Evolutionary conservation across 1,140 invertebrate genomes (phyloP).

Genomic region (Sycophaga agraensis): DNA sequence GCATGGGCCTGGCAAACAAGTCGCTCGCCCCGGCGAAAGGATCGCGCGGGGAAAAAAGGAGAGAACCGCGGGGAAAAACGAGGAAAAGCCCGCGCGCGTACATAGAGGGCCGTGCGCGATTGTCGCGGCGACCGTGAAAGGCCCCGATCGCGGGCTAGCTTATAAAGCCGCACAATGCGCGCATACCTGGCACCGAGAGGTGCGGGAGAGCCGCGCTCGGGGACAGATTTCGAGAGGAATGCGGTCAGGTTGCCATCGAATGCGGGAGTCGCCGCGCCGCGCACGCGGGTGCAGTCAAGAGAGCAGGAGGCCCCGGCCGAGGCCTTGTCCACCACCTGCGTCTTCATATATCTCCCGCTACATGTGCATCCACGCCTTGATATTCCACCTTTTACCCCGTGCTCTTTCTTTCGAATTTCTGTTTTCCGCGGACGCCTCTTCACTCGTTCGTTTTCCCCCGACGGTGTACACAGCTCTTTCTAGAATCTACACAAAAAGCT

Average conservation of each 20-base stretch:
- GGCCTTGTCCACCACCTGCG: too few species aligned
- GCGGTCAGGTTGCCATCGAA: constrained; percentile 40
- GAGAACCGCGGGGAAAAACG: not conserved
- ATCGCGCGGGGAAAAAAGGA: not conserved
- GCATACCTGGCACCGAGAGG: constrained; percentile 29
- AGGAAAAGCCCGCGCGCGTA: constrained; percentile 1
- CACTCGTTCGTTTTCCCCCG: too few species aligned
- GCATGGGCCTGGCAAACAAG: too few species aligned
- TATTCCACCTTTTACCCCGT: too few species aligned
- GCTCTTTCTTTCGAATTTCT: too few species aligned
- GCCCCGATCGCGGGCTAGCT: not conserved
- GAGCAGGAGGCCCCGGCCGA: not conserved
- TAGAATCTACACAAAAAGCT: too few species aligned
- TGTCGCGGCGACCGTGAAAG: not conserved
- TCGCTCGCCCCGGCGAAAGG: not conserved
- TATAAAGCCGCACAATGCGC: not conserved
- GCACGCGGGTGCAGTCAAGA: too few species aligned
- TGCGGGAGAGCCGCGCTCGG: constrained; percentile 31
- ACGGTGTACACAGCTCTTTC: too few species aligned
- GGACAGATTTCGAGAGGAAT: constrained; percentile 40
- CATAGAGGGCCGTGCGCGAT: too few species aligned
- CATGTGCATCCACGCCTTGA: too few species aligned
- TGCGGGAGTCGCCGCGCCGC: not conserved
- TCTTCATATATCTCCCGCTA: too few species aligned
- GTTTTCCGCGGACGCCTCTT: too few species aligned